These are phyloP conservation scores for Podarcis siculus DNA, from an alignment of 2,797 vertebrate genomes.

Conservation along the genomic window DNA sequence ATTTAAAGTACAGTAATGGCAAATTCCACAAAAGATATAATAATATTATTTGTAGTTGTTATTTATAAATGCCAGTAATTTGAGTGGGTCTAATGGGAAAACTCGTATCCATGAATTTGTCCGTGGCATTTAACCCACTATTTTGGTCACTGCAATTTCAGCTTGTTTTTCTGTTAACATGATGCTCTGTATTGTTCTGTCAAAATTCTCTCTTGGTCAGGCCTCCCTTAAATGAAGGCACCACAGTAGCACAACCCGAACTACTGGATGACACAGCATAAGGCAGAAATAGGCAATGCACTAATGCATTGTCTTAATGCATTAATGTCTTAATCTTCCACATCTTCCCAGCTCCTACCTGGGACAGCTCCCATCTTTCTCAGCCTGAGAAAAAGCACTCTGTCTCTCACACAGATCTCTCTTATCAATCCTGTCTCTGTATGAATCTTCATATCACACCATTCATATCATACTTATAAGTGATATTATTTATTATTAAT, in stretches of 20 bases:
- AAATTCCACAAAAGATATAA: neutral
- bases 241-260: neutral
- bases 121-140: neutral
- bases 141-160: neutral
- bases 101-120: neutral
- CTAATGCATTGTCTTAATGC: too few relatives aligned
- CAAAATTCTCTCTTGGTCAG: neutral
- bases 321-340: too few relatives aligned
- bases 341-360: too few relatives aligned
- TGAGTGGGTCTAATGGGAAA: neutral
- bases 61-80: neutral
- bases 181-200: neutral
- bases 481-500: too few relatives aligned
- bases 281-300: neutral
- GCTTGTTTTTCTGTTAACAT: neutral
- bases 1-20: neutral
- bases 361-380: too few relatives aligned
- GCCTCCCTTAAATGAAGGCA: neutral
- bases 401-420: too few relatives aligned
- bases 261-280: neutral
- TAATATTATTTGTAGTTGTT: slow-evolving; percentile 17
- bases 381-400: too few relatives aligned
- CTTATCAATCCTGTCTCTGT: too few relatives aligned
- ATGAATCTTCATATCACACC: too few relatives aligned
- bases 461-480: too few relatives aligned